Conservation (phyloP, 1,140 invertebrate genomes). For the Zaprionus vittiger region DNA sequence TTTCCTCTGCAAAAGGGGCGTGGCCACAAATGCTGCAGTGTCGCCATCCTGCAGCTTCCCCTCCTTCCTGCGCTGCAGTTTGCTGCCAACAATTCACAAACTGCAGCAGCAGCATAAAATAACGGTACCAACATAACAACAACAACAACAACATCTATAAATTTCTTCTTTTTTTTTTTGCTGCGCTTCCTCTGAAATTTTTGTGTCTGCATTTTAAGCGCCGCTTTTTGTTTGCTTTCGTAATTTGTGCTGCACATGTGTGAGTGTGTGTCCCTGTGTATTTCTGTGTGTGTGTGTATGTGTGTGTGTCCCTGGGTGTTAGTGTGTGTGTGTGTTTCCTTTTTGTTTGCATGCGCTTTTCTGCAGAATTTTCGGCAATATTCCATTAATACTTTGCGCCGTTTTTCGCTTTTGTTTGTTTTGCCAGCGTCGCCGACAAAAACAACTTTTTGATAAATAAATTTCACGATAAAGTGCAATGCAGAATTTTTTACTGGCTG, state of each 20-base stretch:
- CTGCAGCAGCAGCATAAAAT: slow-evolving; percentile 23
- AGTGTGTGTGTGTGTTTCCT: slow-evolving; percentile 33
- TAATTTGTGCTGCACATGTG: slow-evolving; percentile 47
- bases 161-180: slow-evolving; percentile 12
- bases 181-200: slow-evolving; percentile 53
- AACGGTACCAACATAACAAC: slow-evolving; percentile 11
- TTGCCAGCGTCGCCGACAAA: slow-evolving; percentile 40
- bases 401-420: slow-evolving; percentile 49
- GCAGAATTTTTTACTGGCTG: slow-evolving; percentile 47
- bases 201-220: slow-evolving; percentile 64
- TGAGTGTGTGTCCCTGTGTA: slow-evolving; percentile 6
- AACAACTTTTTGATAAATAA: slow-evolving; percentile 74
- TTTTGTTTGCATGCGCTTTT: slow-evolving; percentile 75
- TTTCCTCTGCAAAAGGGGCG: slow-evolving; percentile 63
- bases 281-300: slow-evolving; percentile 20
- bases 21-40: slow-evolving; percentile 70
- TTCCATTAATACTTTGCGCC: slow-evolving; percentile 71
- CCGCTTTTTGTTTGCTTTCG: slow-evolving; percentile 62
- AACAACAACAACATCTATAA: slow-evolving; percentile 53
- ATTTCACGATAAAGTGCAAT: slow-evolving; percentile 74
- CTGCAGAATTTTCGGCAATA: slow-evolving; percentile 79
- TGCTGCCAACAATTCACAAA: background rate
- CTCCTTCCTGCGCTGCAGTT: slow-evolving; percentile 16
- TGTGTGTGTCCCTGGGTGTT: slow-evolving; percentile 28
- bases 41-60: background rate